These are phyloP conservation scores for Meghimatium bilineatum DNA, from an alignment of 2,888 invertebrate genomes.

Conservation along the genomic window DNA sequence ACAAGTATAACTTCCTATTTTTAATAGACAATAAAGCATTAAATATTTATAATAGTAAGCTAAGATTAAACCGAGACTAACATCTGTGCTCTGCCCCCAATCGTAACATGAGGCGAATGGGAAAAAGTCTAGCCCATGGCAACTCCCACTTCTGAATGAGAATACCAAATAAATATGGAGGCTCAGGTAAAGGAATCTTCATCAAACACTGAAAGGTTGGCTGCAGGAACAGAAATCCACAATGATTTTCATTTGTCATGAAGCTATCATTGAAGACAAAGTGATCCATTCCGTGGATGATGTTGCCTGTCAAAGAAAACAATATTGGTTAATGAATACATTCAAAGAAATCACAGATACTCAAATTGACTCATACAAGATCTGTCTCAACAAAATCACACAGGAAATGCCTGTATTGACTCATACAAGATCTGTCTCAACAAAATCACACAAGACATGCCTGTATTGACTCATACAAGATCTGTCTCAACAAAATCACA, in stretches of 20 bases:
- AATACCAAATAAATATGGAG: conserved; percentile 87
- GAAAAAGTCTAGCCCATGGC: conserved; percentile 89
- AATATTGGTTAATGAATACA: not conserved
- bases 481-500: too few species aligned
- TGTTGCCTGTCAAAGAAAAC: conserved; percentile 80
- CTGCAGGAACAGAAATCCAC: conserved; percentile 88
- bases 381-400: too few species aligned
- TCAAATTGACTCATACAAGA: too few species aligned
- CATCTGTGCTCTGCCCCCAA: conserved; percentile 89
- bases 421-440: too few species aligned
- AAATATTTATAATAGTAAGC: not conserved
- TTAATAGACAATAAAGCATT: not conserved
- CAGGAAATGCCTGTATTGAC: too few species aligned
- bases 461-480: too few species aligned
- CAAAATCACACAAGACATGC: too few species aligned
- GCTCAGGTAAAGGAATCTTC: conserved; percentile 85
- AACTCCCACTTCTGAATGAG: conserved; percentile 89
- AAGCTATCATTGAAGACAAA: conserved; percentile 81
- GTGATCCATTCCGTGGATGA: conserved; percentile 84
- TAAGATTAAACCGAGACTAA: conserved; percentile 62
- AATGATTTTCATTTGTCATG: conserved; percentile 76
- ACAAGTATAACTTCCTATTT: too few species aligned
- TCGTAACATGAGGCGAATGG: conserved; percentile 84
- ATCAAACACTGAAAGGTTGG: conserved; percentile 89
- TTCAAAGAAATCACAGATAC: too few species aligned